Evolutionary conservation across 1,140 invertebrate species (phyloP).

Genomic region (Drosophila pandora): DNA sequence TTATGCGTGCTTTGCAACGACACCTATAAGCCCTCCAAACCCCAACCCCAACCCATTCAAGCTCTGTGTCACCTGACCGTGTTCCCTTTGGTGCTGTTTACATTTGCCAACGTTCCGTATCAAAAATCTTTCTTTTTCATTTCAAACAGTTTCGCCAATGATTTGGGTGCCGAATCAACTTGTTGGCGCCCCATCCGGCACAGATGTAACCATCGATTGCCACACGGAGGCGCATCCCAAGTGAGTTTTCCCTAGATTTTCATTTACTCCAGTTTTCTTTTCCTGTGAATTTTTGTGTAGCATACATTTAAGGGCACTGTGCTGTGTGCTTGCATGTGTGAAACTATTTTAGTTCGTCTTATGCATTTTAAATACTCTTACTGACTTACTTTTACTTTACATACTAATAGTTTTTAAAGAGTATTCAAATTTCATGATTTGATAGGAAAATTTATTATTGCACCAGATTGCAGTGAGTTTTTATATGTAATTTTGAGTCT

Average conservation of each 20-base stretch:
- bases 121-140: constrained; percentile 24
- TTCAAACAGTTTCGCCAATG: constrained; percentile 92
- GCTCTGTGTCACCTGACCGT: constrained; percentile 2
- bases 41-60: neutral
- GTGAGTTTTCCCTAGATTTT: constrained; percentile 58
- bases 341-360: neutral
- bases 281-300: constrained; percentile 17
- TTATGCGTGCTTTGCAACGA: constrained; percentile 74
- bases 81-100: constrained; percentile 57
- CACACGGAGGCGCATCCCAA: constrained; percentile 95
- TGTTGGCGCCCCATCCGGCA: constrained; percentile 93
- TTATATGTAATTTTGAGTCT: neutral
- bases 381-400: neutral
- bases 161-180: constrained; percentile 95
- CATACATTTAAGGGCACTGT: constrained; percentile 28
- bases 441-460: constrained; percentile 12
- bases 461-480: constrained; percentile 29
- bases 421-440: neutral
- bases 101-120: constrained; percentile 59
- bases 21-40: constrained; percentile 31
- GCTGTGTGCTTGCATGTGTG: neutral
- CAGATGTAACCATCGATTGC: constrained; percentile 96
- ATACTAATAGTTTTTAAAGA: neutral
- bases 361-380: neutral
- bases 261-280: constrained; percentile 6